phyloP scores from a whole-genome alignment of 2,888 invertebrate species.

The Athalia circularis region DNA sequence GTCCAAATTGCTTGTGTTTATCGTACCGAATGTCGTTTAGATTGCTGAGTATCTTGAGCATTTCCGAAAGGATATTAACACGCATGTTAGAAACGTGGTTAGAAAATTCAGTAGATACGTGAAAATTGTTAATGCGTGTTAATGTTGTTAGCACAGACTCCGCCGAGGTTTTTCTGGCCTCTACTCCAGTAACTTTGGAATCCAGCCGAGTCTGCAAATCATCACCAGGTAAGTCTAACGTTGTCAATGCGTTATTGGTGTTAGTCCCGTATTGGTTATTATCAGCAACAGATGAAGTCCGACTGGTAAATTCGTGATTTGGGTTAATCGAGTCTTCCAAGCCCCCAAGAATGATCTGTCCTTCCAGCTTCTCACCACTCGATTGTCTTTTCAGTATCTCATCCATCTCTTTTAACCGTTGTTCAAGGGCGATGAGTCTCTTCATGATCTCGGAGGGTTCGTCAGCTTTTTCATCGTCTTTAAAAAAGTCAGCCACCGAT shows the following conservation, averaged over 20 bases:
- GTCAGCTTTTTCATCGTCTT: slow-evolving; percentile 21
- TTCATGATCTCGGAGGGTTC: not conserved
- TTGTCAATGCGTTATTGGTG: not conserved
- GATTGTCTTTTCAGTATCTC: not conserved
- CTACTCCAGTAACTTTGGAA: too few species aligned
- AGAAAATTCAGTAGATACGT: not conserved
- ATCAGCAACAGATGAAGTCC: not conserved
- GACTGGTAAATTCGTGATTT: not conserved
- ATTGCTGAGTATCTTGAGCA: not conserved
- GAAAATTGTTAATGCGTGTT: slow-evolving; percentile 1
- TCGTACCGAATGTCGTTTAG: too few species aligned
- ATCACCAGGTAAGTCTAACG: too few species aligned
- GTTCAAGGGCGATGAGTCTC: not conserved
- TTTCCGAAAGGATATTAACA: not conserved
- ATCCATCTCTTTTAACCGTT: not conserved
- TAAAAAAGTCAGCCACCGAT: slow-evolving; percentile 45
- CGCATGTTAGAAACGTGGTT: not conserved
- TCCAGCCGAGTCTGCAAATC: too few species aligned
- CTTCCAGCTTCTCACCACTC: slow-evolving; percentile 45
- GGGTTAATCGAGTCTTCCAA: not conserved
- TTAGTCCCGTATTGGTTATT: slow-evolving; percentile 5
- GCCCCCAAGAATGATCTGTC: slow-evolving; percentile 20
- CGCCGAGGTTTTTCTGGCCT: not conserved
- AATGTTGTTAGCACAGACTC: not conserved
- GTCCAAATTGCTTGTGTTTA: too few species aligned